phyloP scores from a whole-genome alignment of 2,797 vertebrate species.

The Alcedo atthis region DNA sequence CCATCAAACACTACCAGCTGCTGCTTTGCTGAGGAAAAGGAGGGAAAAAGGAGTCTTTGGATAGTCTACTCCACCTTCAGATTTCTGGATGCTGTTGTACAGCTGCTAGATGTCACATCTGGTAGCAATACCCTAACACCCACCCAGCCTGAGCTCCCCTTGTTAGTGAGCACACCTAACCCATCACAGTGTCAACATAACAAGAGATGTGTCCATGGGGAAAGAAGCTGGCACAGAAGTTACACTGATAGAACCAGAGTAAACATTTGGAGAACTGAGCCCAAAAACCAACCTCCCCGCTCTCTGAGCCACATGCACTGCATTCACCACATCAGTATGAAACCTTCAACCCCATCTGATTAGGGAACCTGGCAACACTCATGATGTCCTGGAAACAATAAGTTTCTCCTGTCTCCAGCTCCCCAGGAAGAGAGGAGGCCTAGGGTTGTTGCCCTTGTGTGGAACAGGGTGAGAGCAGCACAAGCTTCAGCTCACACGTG shows the following conservation, averaged over 20 bases:
- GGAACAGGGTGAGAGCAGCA: background rate
- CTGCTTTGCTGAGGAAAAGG: background rate
- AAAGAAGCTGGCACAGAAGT: background rate
- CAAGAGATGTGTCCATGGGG: background rate
- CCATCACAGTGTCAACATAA: slow-evolving; percentile 10
- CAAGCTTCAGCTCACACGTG: rapidly evolving
- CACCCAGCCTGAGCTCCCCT: slow-evolving; percentile 15
- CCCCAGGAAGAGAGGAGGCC: background rate
- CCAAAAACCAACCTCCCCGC: background rate
- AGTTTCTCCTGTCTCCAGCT: background rate
- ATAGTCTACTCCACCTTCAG: background rate
- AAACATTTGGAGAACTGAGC: slow-evolving; percentile 14
- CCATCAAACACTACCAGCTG: background rate
- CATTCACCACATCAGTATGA: background rate
- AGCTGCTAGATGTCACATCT: slow-evolving; percentile 33
- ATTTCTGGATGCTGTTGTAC: slow-evolving; percentile 13
- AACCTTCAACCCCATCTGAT: slow-evolving; percentile 12
- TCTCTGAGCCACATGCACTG: background rate
- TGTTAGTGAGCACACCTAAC: background rate
- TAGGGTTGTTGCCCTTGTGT: background rate
- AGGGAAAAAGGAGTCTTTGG: background rate
- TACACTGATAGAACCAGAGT: background rate
- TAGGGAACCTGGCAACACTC: background rate
- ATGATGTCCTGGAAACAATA: background rate
- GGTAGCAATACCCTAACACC: background rate